These are phyloP conservation scores for Bedellia somnulentella DNA, from an alignment of 2,888 invertebrate genomes.

Conservation along the genomic window DNA sequence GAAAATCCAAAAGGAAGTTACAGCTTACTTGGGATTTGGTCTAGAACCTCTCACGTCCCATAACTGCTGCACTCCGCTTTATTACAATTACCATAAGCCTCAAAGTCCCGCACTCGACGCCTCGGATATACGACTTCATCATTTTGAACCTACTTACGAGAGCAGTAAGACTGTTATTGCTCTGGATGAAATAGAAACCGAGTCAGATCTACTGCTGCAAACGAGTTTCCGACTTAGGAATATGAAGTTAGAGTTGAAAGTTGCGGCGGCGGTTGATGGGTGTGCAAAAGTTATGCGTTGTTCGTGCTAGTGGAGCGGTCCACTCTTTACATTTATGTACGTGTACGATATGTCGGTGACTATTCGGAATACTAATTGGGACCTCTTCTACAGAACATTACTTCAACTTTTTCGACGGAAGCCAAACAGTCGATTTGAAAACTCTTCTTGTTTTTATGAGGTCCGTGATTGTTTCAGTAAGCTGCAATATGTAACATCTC, in stretches of 20 bases:
- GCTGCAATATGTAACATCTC: too few species aligned
- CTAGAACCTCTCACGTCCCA: constrained; percentile 62
- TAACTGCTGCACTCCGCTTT: constrained; percentile 63
- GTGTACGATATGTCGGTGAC: constrained; percentile 53
- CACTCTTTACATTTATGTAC: constrained; percentile 59
- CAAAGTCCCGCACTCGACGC: constrained; percentile 59
- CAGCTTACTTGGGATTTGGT: constrained; percentile 64
- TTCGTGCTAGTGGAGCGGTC: constrained; percentile 50
- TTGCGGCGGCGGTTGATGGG: too few species aligned
- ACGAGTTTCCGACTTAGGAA: constrained; percentile 48
- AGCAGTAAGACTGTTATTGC: constrained; percentile 55
- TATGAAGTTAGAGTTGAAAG: too few species aligned
- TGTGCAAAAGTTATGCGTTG: constrained; percentile 46
- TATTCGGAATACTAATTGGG: constrained; percentile 60
- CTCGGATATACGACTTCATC: constrained; percentile 37
- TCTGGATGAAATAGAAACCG: constrained; percentile 54
- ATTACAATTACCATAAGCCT: constrained; percentile 63
- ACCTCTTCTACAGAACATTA: constrained; percentile 32
- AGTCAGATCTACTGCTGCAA: constrained; percentile 29
- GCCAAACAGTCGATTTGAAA: background rate
- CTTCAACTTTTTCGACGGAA: constrained; percentile 20
- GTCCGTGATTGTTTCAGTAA: too few species aligned
- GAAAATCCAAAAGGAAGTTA: constrained; percentile 65
- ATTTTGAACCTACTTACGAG: constrained; percentile 56
- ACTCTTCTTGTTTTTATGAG: too few species aligned